Base-by-base conservation (phyloP, 2,888 invertebrate species). In the Rotaria socialis region DNA sequence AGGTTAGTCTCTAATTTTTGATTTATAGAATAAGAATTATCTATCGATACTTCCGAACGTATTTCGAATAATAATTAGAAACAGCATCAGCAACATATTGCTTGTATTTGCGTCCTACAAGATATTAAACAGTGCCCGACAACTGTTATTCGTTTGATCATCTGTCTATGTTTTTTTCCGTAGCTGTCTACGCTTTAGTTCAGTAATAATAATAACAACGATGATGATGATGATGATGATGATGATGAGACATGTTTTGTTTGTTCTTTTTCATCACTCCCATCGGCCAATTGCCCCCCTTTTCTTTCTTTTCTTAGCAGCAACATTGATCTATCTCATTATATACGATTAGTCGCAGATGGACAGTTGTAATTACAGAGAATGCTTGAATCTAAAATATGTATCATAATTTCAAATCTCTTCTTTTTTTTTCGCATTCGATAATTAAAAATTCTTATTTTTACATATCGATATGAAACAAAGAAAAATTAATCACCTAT, bases 321-420 rank as follows among this genome's bases (percentile, higher is more conserved):
- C 27, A 35, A 67, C 67, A 67, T 60, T 14, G 27, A 60, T 67
- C 67, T 67, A 67, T 67, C 35, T 67, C 67, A 67, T 67, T 67
- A 67, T 35, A 67, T 19, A 67, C 67, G 67, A 67, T 67, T 67
- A 67, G 67, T 67, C 35, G 27, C 67, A 67, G 67, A 67, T 67
- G 67, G 67, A 19, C 67, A 35, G 67, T 67, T 67, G 35, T 67
- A 67, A 67, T 67, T 67, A 67, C 67, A 67, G 35, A 19, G 35
- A 19, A 67, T 67, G 67, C 35, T 67, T 67, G 16, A 19, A 5
- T 35, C 19, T 2, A 67, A 16, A 67, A 16, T 41, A 67, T 7
- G 19, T 67, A 67, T 67, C 35, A 19, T 11, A 41, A 35, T 1
- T 27, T 67, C 67, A 67, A 16, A 67, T 67, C 67, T 67, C 35